Evolutionary conservation across 2,888 invertebrate species (phyloP), one percentile per base, ranked within the genome.

Genomic region (Campopleginae sp.): DNA sequence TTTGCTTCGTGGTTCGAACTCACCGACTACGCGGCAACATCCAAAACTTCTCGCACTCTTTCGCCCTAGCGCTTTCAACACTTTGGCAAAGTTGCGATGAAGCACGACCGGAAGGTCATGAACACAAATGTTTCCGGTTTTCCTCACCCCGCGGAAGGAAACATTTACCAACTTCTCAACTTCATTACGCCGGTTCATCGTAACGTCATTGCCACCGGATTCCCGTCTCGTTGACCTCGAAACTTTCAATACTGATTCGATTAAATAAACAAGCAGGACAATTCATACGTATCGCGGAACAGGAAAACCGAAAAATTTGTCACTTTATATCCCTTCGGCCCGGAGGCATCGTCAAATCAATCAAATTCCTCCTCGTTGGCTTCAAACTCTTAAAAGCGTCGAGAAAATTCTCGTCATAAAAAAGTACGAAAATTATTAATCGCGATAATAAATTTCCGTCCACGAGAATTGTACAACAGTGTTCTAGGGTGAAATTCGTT

Each of bases 361-460:
- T 23, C 19, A 46, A 17, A 19, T 19, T 19, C 8, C 7, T 2
- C 23, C 7, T 2, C 23, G 12, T 27, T 0, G 23, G 27, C 12
- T 54, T 54, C 2, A 0, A 58, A 27, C 27, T 27, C 14, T 6
- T 5, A 27, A 27, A 14, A 1, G 27, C 6, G 27, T 14, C 2
- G 14, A 58, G 14, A 58, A 58, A 58, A 14, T 12, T 1, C 14
- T n/a, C n/a, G 27, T 31, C 10, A 7, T 44, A 70, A 74, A 54
- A 68, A 66, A 68, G 42, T 46, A 23, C 65, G 66, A 66, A 66
- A 84, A 77, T 66, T 77, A 80, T 84, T 51, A 72, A 80, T 54
- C 46, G 58, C 46, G 46, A 51, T 4, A 61, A 44, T 42, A 68
- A 27, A 65, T 46, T 66, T 77, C 10, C 54, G 58, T 72, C 38